Base-by-base conservation (phyloP, 92 coral and sea anemone genomes). In the Pocillopora meandrina region DNA sequence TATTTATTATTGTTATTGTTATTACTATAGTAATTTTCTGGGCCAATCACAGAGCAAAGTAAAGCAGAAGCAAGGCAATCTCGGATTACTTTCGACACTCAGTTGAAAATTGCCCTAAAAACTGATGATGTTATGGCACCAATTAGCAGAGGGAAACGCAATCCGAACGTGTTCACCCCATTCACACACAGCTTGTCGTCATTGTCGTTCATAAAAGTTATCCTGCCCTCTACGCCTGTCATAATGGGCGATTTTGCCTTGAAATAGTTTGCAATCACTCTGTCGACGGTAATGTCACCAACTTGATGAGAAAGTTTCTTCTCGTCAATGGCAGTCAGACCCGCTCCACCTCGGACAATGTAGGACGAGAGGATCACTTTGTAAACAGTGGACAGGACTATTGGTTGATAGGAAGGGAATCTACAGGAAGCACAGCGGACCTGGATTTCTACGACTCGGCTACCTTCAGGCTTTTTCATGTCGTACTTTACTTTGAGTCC, bases 331-430 rank as follows among this genome's bases (percentile, higher is more conserved):
- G 87, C 84, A 66, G 85, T 71, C 18, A 87, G 83, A 0, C 93
- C 93, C 17, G 87, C 89, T 16, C 96, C 94, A 12, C 91, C 93
- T 7, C 85, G 72, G 12, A 87, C 91, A 65, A 92, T 82, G 69
- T 92, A 96, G 21, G 98, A 94, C 68, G 88, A 61, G 9, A 90
- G 80, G 36, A 94, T 85, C 58, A 96, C 87, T 81, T 89, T 96
- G 92, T 96, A 96, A 18, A 80, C 71, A 12, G 83, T 76, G 10
- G 89, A 67, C 71, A 59, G 52, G 79, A 74, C 76, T 57, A 96
- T 89, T 55, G 95, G 93, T 56, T 81, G 82, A 87, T 92, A 96
- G 21, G 72, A 57, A 55, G 98, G 92, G 66, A 84, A 84, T 56
- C 76, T 77, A 71, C 98, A 94, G 17, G 74, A 26, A 2, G 92